phyloP scores from a whole-genome alignment of 2,797 vertebrate genomes.

The Cuculus canorus region DNA sequence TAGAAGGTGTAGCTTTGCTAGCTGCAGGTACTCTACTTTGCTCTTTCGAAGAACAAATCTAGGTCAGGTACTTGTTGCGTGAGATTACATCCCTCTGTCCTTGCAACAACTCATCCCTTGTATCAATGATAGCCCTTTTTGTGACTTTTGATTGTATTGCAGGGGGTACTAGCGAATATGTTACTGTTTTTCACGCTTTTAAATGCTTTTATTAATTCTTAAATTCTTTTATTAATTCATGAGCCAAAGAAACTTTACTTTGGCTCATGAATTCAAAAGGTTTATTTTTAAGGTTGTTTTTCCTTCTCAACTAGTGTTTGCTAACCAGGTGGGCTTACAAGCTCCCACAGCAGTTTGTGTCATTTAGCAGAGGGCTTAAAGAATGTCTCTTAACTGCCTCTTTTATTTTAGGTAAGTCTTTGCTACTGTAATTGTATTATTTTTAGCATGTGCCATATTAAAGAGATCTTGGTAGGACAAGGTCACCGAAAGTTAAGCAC shows the following conservation, averaged over 20 bases:
- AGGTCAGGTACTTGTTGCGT: neutral
- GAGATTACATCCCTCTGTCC: neutral
- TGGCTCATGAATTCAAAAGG: neutral
- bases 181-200: neutral
- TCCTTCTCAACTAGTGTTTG: neutral
- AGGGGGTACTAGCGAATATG: neutral
- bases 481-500: conserved; percentile 67
- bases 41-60: neutral
- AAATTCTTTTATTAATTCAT: too few species aligned
- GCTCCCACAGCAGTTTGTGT: neutral
- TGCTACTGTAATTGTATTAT: conserved; percentile 53
- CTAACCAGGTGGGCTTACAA: neutral
- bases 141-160: neutral
- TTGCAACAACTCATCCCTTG: neutral
- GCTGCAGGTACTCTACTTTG: neutral
- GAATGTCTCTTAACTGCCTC: conserved; percentile 13
- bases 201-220: too few species aligned
- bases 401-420: conserved; percentile 44
- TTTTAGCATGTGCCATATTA: conserved; percentile 55
- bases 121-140: neutral
- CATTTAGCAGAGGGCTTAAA: neutral
- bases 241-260: conserved; percentile 4
- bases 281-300: neutral
- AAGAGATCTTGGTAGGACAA: conserved; percentile 46
- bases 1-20: neutral